A percentile compares a stretch with the other conserved stretches of the same genome.
Evolutionary conservation across 2,113 vertebrate genomes (phyloP).

Genomic region (Cervus canadensis): DNA sequence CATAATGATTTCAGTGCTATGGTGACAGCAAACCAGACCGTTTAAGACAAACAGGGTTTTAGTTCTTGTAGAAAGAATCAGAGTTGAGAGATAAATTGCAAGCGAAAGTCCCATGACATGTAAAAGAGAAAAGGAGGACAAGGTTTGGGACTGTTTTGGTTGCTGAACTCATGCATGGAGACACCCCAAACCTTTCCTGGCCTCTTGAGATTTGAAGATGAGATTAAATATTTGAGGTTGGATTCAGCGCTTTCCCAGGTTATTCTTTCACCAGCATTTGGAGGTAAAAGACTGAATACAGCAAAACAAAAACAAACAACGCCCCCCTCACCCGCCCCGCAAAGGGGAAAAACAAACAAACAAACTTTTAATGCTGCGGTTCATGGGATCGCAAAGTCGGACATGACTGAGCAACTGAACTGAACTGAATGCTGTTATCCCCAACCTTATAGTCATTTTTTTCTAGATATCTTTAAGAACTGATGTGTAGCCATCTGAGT

Average conservation of each 20-base stretch:
- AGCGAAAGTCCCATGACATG: neutral
- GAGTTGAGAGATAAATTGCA: conserved; percentile 36
- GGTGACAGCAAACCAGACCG: conserved; percentile 49
- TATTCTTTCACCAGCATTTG: neutral
- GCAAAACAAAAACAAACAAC: neutral
- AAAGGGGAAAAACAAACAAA: neutral
- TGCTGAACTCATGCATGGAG: neutral
- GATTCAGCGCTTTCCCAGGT: conserved; percentile 34
- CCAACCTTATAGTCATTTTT: neutral
- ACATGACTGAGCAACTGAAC: neutral
- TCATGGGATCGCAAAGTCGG: rapidly evolving
- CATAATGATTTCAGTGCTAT: conserved; percentile 41
- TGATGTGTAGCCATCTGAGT: neutral
- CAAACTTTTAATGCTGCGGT: neutral
- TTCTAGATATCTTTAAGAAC: neutral
- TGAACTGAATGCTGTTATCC: neutral
- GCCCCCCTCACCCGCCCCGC: rapidly evolving
- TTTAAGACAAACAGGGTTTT: conserved; percentile 64
- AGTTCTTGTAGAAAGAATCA: conserved; percentile 27
- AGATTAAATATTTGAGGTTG: conserved; percentile 47
- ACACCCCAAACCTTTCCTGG: neutral
- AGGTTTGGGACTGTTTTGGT: neutral
- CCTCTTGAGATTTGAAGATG: conserved; percentile 28
- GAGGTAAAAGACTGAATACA: neutral
- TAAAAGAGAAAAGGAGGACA: neutral